Base-by-base conservation (phyloP, 1,140 invertebrate genomes). In the Eriosoma lanigerum region DNA sequence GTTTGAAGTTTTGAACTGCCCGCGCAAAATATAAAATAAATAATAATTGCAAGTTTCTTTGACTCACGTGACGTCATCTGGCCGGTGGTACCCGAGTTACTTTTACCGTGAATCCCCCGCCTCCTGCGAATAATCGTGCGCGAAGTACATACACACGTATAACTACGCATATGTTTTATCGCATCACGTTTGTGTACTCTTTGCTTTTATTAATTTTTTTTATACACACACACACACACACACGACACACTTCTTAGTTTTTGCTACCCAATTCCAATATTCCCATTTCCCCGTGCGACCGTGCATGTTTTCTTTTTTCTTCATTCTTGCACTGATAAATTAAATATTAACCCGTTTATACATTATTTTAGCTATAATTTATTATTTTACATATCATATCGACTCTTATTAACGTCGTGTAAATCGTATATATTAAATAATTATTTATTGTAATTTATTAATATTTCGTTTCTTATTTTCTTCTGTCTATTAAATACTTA, bases 181-280 rank as follows among this genome's bases (percentile, higher is more conserved):
- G 75, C 56, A 56, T 62, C 56, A 56, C 32, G 38, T 78, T 78
- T 78, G n/a, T 78, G 75, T 78, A 78, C 75, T 78, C 75, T 78
- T 78, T 78, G 75, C 75, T 58, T 78, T 78, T 62, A 60, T 46
- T 52, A 44, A 52, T 72, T 52, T 32, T 52, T 46, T 44, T 21
- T 44, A 21, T 10, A 66, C 62, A 15, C 19, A 21, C 10, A 44
- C 62, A 44, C n/a, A 46, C 26, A 38, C 62, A 64, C 60, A 38
- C 29, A 38, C 17, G n/a, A 64, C 60, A n/a, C 17, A n/a, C 60
- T 1, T 38, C 1, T n/a, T n/a, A n/a, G n/a, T n/a, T n/a, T n/a
- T n/a, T n/a, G n/a, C n/a, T n/a, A n/a, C n/a, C 46, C 9, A 48
- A 13, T 10, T 6, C 60, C 29, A 32, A 32, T 17, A 32, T 10